Evolutionary conservation across 2,888 invertebrate species (phyloP).

Genomic region (Choristoneura rosaceana): DNA sequence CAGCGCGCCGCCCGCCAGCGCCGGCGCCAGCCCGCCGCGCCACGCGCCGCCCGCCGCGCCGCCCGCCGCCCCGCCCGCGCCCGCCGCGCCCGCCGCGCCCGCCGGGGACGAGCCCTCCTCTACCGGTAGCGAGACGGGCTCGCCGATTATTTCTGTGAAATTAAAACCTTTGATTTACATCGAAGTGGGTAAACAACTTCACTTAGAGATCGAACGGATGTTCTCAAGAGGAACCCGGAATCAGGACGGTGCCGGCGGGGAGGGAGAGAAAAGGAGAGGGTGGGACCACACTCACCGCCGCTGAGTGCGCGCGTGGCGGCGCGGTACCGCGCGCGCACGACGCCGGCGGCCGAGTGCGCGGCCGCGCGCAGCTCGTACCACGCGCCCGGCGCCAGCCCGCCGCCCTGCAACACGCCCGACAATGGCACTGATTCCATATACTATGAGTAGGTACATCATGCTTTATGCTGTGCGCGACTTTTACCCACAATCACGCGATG

Average conservation of each 20-base stretch:
- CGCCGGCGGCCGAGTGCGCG: slow-evolving; percentile 83
- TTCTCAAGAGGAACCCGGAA: no score
- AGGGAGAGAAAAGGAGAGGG: neutral
- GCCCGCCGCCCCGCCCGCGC: slow-evolving; percentile 48
- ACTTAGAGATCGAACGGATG: no score
- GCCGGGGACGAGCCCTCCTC: slow-evolving; percentile 44
- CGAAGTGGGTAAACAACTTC: no score
- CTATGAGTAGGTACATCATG: no score
- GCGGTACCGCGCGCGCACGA: slow-evolving; percentile 81
- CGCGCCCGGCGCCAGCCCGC: slow-evolving; percentile 78
- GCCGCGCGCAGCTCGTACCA: slow-evolving; percentile 86
- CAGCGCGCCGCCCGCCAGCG: slow-evolving; percentile 56
- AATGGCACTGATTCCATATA: slow-evolving; percentile 60
- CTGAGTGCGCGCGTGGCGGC: slow-evolving; percentile 81
- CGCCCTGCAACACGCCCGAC: slow-evolving; percentile 64
- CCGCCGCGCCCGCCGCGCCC: slow-evolving; percentile 44
- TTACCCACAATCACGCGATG: no score
- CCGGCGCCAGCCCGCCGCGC: slow-evolving; percentile 51
- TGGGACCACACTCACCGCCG: slow-evolving; percentile 70
- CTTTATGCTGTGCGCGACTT: no score
- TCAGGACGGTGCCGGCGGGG: no score
- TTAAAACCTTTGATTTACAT: neutral
- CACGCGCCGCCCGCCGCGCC: slow-evolving; percentile 44
- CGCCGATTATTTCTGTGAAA: slow-evolving; percentile 63
- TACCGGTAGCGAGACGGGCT: slow-evolving; percentile 58